Evolutionary conservation across 1,140 invertebrate species (phyloP), one percentile per base, ranked within the genome.

Genomic region (Rhyzopertha dominica): DNA sequence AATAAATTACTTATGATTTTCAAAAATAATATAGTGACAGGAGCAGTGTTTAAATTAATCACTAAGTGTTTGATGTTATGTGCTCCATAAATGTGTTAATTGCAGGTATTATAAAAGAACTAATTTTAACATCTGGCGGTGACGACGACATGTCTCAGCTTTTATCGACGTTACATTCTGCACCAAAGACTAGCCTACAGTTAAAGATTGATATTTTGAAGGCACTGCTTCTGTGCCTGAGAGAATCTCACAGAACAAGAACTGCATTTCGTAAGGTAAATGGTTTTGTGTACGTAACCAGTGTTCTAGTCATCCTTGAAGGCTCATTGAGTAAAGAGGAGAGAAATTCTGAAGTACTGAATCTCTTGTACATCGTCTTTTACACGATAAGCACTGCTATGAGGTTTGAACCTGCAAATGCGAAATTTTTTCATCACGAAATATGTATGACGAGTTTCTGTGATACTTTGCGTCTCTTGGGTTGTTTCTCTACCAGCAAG

Each of bases 401-500:
- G 95, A 76, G 96, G 58, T 98, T 95, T 68, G 96, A 99, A 71
- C 96, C 96, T 2, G 94, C 94, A 2, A 99, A 99, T 74, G 95
- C 95, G 0, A 96, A 96, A 66, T 95, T 95, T 73, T 98, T 99
- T 76, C 84, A 95, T 61, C 84, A 90, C 43, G 95, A 98, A 78
- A 88, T 95, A 41, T 93, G 93, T 62, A 85, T 87, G 67, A 89
- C 89, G 37, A 93, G 87, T 61, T 72, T 98, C 7, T 92, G 91
- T 64, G 90, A 97, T 63, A 93, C 93, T 2, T 72, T 98, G 25
- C 74, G 90, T 29, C 74, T 95, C 18, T 71, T 98, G 17, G 93
- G 95, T 25, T 96, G 93, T 71, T 97, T 96, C 66, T 81, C 81
- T 1, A 39, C 58, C 69, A 49, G 65, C 61, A 47, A 75, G 75